These are phyloP conservation scores for Calliopum simillimum DNA, from an alignment of 2,888 invertebrate species.

Conservation along the genomic window DNA sequence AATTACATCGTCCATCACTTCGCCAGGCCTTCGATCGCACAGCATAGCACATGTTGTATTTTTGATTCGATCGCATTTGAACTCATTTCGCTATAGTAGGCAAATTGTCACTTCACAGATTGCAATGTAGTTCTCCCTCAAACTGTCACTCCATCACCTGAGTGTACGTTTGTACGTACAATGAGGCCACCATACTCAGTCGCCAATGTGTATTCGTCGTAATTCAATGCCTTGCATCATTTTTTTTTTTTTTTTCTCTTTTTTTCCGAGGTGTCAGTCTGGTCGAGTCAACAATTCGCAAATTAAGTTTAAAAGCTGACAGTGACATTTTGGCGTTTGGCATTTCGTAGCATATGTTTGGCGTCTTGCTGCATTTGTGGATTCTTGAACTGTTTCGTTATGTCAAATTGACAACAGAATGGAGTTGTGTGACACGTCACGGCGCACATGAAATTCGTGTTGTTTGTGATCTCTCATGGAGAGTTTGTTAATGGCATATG, in stretches of 20 bases:
- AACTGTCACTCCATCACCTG: too few relatives aligned
- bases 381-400: background rate
- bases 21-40: background rate
- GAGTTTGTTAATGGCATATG: too few relatives aligned
- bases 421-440: background rate
- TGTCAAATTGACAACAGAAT: conserved; percentile 6
- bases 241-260: too few relatives aligned
- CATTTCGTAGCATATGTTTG: background rate
- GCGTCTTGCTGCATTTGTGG: background rate
- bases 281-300: background rate
- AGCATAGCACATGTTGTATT: background rate
- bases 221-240: conserved; percentile 3
- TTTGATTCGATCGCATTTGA: background rate
- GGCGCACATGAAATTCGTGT: background rate
- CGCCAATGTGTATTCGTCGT: background rate
- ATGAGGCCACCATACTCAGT: background rate
- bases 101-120: background rate
- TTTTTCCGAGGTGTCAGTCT: conserved; percentile 11
- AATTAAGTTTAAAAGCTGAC: conserved; percentile 6
- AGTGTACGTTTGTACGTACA: background rate
- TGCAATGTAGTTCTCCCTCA: background rate
- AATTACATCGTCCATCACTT: conserved; percentile 40
- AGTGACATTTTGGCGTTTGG: background rate
- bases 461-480: too few relatives aligned
- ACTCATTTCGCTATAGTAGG: background rate